Evolutionary conservation across 1,140 invertebrate species (phyloP).

Genomic region (Drosophila bifasciata): DNA sequence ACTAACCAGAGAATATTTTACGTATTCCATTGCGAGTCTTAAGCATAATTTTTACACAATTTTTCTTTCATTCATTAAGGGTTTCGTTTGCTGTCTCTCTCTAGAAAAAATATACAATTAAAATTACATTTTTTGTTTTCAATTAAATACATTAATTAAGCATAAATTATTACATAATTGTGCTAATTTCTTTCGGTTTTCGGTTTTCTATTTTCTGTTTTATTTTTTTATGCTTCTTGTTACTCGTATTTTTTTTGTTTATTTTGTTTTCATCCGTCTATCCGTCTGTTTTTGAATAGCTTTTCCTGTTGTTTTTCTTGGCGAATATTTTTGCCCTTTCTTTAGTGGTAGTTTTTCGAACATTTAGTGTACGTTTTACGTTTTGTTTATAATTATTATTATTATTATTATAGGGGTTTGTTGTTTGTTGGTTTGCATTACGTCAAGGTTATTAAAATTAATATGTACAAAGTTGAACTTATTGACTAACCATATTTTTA

Average conservation of each 20-base stretch:
- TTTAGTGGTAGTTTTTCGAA: constrained; percentile 28
- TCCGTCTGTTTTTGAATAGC: constrained; percentile 32
- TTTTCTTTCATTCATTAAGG: constrained; percentile 47
- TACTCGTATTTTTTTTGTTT: constrained; percentile 11
- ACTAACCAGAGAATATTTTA: constrained; percentile 59
- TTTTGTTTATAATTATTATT: constrained; percentile 51
- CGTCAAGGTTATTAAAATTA: constrained; percentile 73
- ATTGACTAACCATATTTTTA: constrained; percentile 55
- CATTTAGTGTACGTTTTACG: constrained; percentile 72
- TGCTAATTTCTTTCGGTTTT: constrained; percentile 66
- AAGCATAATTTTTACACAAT: constrained; percentile 55
- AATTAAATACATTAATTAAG: constrained; percentile 71
- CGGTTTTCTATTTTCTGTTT: constrained; percentile 24
- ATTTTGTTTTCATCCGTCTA: no score
- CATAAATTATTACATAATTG: constrained; percentile 80
- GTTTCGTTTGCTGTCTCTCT: constrained; percentile 43
- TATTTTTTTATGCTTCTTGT: constrained; percentile 23
- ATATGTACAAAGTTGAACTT: constrained; percentile 74
- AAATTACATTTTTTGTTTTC: constrained; percentile 54
- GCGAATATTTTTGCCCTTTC: constrained; percentile 22
- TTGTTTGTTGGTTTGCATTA: constrained; percentile 61
- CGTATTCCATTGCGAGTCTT: constrained; percentile 66
- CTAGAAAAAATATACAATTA: constrained; percentile 68
- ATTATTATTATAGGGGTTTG: no score
- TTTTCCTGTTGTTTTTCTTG: constrained; percentile 1